Evolutionary conservation across 1,140 invertebrate genomes (phyloP), one percentile per base, ranked within the genome.

Genomic region (Cardiocondyla obscurior): DNA sequence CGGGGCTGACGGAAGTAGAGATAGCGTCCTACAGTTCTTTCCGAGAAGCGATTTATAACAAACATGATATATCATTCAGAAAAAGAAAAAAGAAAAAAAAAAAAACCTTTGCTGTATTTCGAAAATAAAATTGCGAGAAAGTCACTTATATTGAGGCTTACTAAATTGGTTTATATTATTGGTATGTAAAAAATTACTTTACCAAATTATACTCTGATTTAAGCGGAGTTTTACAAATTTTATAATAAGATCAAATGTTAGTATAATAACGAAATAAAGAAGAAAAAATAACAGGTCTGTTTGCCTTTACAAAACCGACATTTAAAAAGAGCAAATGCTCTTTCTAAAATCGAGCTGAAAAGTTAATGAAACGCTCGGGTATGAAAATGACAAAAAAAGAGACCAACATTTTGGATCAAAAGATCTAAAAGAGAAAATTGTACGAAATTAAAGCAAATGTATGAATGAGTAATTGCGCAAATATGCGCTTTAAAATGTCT

Each of bases 61-160:
- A 51, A 69, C 5, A 14, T 33, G 36, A 51, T 33, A 51, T 69
- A 33, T 69, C 65, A 49, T 10, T 14, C 25, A 22, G 28, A 25
- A 67, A n/a, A n/a, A n/a, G n/a, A n/a, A n/a, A n/a, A n/a, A n/a
- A n/a, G n/a, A n/a, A n/a, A n/a, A n/a, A n/a, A n/a, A n/a, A n/a
- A n/a, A n/a, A 67, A 49, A 5, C 14, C 28, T 67, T 67, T 42
- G 51, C 46, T 51, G 46, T 51, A 51, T 51, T 69, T 69, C 39
- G 58, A 30, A 12, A 19, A 51, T 69, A 51, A 67, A 49, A 67
- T 28, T 33, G 1, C 16, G 28, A 3, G n/a, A 67, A 33, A 8
- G 22, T 64, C 4, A 30, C 28, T 67, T 49, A 33, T 33, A n/a
- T n/a, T n/a, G n/a, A n/a, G n/a, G n/a, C n/a, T 58, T 33, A 33